Evolutionary conservation across 2,113 vertebrate genomes (phyloP), one percentile per base, ranked within the genome.

Genomic region (Gnathonemus echidnorhynchus): DNA sequence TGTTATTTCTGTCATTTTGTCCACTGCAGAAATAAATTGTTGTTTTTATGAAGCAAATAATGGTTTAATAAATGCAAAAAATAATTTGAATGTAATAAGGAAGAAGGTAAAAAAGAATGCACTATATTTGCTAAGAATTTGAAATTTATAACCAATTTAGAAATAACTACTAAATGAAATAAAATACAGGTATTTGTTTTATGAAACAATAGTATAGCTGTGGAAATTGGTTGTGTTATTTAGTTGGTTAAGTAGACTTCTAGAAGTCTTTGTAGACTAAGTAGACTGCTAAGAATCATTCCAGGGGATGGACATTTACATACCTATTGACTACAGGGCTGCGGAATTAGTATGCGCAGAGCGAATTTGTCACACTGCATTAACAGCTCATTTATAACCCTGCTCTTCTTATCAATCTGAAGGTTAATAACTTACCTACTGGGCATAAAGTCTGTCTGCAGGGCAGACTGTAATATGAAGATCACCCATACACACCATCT

Each of bases 401-500:
- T 80, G n/a, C 74, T 21, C 4, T 21, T 5, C 31, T 77, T 77
- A 39, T 87, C 27, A n/a, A 21, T 53, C 10, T 53, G 19, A 52
- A 80, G 70, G 48, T 46, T 89, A 58, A 50, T 80, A 17, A 39
- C 70, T 89, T 89, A 77, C 62, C 62, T 89, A 50, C 74, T 56
- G 35, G 0, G 70, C 48, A 39, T 42, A 35, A 39, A 19, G 21
- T 42, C 21, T 88, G 19, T 50, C 15, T 53, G 27, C 48, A 87
- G 48, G 35, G 80, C 80, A 45, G 42, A 42, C 15, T 35, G 19
- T 46, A 45, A 45, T 52, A 31, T 17, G 31, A 27, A 27, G 15
- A 85, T 45, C 39, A 48, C 83, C 83, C 24, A 24, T 46, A 45
- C 80, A 46, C 21, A 10, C 19, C 45, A 6, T 86, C 31, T 86